These are phyloP conservation scores for Gymnorhina tibicen DNA, from an alignment of 2,113 vertebrate species.

Conservation along the genomic window DNA sequence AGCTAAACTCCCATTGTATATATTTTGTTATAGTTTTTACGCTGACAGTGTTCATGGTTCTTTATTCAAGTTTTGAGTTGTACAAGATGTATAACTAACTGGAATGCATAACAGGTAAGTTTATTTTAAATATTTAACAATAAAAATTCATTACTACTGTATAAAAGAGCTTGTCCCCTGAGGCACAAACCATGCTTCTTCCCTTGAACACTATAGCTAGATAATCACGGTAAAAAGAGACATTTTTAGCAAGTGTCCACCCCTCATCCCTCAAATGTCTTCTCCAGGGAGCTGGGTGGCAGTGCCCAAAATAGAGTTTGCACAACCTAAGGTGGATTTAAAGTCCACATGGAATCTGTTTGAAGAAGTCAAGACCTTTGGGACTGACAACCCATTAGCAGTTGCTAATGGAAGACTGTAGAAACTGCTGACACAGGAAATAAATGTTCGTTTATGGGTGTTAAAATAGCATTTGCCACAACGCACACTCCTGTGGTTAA, in stretches of 20 bases:
- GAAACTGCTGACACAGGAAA: not conserved
- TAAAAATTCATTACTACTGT: not conserved
- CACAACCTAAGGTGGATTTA: not conserved
- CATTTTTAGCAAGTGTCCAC: not conserved
- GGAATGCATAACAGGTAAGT: not conserved
- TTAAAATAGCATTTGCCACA: not conserved
- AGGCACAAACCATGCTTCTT: not conserved
- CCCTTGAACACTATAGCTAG: not conserved
- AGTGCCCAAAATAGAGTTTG: not conserved
- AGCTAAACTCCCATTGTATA: fast-evolving
- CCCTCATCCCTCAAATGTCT: not conserved
- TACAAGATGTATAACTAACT: not conserved
- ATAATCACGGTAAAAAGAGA: not conserved
- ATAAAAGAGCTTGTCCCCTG: not conserved
- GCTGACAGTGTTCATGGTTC: fast-evolving
- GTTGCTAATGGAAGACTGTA: not conserved
- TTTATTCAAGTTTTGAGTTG: not conserved
- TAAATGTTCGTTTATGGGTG: not conserved
- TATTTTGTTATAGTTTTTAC: not conserved
- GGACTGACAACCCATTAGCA: not conserved
- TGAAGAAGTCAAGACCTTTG: not conserved
- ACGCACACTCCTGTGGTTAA: not conserved
- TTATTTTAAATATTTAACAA: not conserved
- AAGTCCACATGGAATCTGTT: not conserved
- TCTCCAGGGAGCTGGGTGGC: not conserved